phyloP scores from a whole-genome alignment of 2,113 vertebrate species.

The Oncorhynchus tshawytscha region DNA sequence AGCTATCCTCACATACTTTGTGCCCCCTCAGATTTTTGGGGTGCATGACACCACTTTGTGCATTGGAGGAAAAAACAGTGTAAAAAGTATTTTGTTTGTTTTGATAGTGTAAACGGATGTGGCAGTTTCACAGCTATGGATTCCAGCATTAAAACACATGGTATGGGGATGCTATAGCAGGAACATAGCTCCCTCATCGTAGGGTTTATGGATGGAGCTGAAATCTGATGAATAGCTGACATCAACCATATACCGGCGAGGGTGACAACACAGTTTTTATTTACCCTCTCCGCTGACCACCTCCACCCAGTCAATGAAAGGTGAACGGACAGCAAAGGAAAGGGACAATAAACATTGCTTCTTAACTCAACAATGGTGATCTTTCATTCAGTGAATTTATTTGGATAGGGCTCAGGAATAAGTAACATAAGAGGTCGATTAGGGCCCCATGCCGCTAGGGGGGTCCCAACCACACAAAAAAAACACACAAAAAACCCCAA shows the following conservation, averaged over 20 bases:
- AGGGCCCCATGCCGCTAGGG: too few species aligned
- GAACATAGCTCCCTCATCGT: background rate
- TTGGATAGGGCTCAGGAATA: conserved; percentile 29
- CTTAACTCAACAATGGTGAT: background rate
- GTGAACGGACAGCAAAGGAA: background rate
- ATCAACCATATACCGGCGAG: background rate
- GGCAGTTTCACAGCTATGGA: too few species aligned
- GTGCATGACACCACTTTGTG: too few species aligned
- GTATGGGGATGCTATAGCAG: background rate
- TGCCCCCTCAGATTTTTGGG: too few species aligned
- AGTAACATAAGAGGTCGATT: too few species aligned
- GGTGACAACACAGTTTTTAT: background rate
- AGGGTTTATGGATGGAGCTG: background rate
- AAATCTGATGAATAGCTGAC: conserved; percentile 6
- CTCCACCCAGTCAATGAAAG: conserved; percentile 6
- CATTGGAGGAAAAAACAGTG: too few species aligned
- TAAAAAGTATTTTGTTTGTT: too few species aligned
- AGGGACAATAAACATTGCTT: conserved; percentile 5
- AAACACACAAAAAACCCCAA: too few species aligned
- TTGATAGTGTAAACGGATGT: too few species aligned
- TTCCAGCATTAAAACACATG: background rate
- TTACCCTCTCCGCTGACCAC: conserved; percentile 23
- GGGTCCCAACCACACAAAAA: too few species aligned
- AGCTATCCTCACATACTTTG: too few species aligned
- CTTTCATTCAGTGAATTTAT: conserved; percentile 42